Evolutionary conservation across 2,888 invertebrate genomes (phyloP).

Genomic region (Euphydryas editha): DNA sequence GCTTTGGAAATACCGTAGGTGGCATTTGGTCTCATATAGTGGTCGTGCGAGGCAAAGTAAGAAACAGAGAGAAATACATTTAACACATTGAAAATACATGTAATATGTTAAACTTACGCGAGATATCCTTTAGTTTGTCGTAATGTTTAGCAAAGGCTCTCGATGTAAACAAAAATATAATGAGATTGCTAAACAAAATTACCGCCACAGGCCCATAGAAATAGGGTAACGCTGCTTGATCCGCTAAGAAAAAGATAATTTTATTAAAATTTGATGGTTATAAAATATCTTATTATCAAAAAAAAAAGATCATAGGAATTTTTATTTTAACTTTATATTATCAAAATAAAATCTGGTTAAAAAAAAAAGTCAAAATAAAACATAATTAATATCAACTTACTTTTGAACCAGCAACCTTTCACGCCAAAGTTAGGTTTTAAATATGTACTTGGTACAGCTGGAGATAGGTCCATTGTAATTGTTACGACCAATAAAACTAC

Average conservation of each 20-base stretch:
- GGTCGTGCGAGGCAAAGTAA: too few species aligned
- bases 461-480: constrained; percentile 82
- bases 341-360: background rate
- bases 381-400: constrained; percentile 66
- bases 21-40: too few species aligned
- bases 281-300: background rate
- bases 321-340: background rate
- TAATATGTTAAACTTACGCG: constrained; percentile 61
- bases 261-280: constrained; percentile 32
- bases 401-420: constrained; percentile 85
- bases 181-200: constrained; percentile 78
- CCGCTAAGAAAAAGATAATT: constrained; percentile 69
- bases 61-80: too few species aligned
- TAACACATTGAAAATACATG: background rate
- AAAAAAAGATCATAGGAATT: background rate
- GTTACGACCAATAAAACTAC: constrained; percentile 81
- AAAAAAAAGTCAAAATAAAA: background rate
- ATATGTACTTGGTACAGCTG: constrained; percentile 84
- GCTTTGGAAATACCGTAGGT: too few species aligned
- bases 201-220: constrained; percentile 85
- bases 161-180: constrained; percentile 82
- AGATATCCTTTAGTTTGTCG: constrained; percentile 77
- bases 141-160: constrained; percentile 78
- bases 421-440: constrained; percentile 84
- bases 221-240: constrained; percentile 83